Percentiles rank a stretch among this genome's conserved stretches.
Conservation (phyloP, 2,113 vertebrate genomes). For the Ceyx cyanopectus region DNA sequence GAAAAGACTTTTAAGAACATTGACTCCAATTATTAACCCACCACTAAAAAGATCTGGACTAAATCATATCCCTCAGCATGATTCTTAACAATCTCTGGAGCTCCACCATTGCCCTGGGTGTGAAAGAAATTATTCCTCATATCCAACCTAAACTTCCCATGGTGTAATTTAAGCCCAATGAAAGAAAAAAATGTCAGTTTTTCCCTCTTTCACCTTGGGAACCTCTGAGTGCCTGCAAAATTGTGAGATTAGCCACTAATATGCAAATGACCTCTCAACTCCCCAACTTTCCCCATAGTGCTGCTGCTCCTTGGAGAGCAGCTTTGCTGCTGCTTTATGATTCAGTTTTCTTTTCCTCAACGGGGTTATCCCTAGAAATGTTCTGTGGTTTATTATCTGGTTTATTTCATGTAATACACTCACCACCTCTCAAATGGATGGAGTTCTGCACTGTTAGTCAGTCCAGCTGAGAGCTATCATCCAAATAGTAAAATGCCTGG, state of each 20-base stretch:
- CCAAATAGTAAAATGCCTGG: not conserved
- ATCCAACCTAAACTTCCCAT: too few species aligned
- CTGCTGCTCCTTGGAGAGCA: rapidly evolving
- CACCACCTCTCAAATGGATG: not conserved
- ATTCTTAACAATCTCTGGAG: too few species aligned
- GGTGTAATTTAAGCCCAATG: too few species aligned
- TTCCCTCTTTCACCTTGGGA: not conserved
- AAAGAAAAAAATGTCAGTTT: not conserved
- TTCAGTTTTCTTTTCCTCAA: not conserved
- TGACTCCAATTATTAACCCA: too few species aligned
- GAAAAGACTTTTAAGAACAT: too few species aligned
- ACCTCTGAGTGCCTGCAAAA: not conserved
- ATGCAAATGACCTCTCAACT: not conserved
- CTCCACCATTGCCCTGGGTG: too few species aligned
- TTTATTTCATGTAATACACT: not conserved
- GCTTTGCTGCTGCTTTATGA: not conserved
- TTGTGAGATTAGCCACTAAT: not conserved
- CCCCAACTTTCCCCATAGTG: not conserved
- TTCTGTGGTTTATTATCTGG: not conserved
- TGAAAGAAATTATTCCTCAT: too few species aligned
- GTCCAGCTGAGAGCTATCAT: not conserved
- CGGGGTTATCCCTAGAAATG: not conserved
- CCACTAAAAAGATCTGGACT: too few species aligned
- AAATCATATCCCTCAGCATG: too few species aligned
- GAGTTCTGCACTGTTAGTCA: not conserved